These are phyloP conservation scores for Dicyrtoma fusca DNA, from an alignment of 2,888 invertebrate genomes.

Conservation along the genomic window DNA sequence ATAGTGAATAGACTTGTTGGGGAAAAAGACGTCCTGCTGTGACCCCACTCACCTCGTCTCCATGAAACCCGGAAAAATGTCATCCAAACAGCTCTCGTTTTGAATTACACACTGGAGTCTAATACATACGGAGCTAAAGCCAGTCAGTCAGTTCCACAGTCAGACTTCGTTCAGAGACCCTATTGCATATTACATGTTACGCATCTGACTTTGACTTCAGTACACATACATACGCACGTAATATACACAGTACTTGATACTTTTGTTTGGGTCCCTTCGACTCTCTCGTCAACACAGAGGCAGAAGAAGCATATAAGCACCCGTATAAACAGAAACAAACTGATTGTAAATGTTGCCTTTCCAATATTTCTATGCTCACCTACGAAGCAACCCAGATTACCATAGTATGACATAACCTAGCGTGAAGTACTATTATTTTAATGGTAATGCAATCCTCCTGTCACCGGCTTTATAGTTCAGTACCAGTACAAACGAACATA, in stretches of 20 bases:
- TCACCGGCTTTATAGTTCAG: too few species aligned
- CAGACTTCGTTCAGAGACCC: too few species aligned
- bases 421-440: too few species aligned
- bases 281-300: constrained; percentile 11
- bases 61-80: constrained; percentile 40
- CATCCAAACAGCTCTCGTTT: constrained; percentile 30
- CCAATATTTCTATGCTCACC: too few species aligned
- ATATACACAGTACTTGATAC: background rate
- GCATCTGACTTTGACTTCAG: too few species aligned
- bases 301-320: constrained; percentile 1
- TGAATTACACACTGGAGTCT: constrained; percentile 27
- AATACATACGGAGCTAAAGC: constrained; percentile 12
- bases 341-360: background rate
- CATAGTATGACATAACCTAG: too few species aligned
- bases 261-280: too few species aligned
- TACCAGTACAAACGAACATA: too few species aligned
- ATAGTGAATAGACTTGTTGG: constrained; percentile 36
- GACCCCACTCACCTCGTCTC: constrained; percentile 37
- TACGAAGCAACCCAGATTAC: too few species aligned
- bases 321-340: constrained; percentile 16
- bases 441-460: too few species aligned
- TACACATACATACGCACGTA: background rate
- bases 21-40: constrained; percentile 41
- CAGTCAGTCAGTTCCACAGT: background rate
- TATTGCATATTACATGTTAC: too few species aligned